These are phyloP conservation scores for Heliconius congener DNA, from an alignment of 1,140 invertebrate species.

Conservation along the genomic window DNA sequence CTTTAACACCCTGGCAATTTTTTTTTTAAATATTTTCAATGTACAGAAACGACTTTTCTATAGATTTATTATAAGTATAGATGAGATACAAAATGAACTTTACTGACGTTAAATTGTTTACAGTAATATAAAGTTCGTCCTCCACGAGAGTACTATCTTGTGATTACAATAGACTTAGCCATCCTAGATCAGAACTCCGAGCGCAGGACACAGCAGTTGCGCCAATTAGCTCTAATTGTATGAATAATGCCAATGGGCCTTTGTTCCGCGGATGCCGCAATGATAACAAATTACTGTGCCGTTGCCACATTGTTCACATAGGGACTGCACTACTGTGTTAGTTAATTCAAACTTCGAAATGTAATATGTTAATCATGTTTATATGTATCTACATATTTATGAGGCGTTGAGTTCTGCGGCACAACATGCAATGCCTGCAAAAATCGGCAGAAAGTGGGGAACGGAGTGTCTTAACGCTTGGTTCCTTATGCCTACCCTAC, in stretches of 20 bases:
- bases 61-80: too few relatives aligned
- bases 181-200: constrained; percentile 27
- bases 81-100: too few relatives aligned
- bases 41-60: too few relatives aligned
- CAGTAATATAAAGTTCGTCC: not conserved
- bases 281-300: constrained; percentile 27
- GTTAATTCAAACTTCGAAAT: constrained; percentile 5
- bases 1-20: too few relatives aligned
- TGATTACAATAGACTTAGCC: constrained; percentile 10
- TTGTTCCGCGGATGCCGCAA: constrained; percentile 34
- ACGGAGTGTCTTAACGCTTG: too few relatives aligned
- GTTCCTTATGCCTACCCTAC: too few relatives aligned
- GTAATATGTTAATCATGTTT: too few relatives aligned
- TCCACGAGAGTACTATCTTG: not conserved
- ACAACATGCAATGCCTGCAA: too few relatives aligned
- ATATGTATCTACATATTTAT: too few relatives aligned
- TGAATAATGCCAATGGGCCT: constrained; percentile 40
- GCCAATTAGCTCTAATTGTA: constrained; percentile 43
- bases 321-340: not conserved
- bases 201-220: constrained; percentile 39
- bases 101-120: not conserved
- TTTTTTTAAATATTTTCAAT: too few relatives aligned
- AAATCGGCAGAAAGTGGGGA: too few relatives aligned
- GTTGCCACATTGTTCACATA: not conserved
- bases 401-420: too few relatives aligned